A percentile compares a stretch with the other conserved stretches of the same genome.
Evolutionary conservation across 1,140 invertebrate species (phyloP).

Genomic region (Apolygus lucorum): DNA sequence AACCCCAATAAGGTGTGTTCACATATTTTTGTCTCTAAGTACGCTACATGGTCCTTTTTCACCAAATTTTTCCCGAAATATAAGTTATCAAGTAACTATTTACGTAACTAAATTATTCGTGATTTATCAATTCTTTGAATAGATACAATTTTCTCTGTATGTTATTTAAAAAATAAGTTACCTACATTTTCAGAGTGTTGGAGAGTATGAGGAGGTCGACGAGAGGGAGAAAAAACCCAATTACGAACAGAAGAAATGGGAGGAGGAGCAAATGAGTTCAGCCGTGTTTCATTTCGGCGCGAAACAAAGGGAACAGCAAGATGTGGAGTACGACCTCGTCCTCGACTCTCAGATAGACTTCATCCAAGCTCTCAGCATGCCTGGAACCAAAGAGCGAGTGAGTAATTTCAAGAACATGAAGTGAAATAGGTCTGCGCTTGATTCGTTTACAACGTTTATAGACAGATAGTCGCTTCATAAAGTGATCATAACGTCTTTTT

Average conservation of each 20-base stretch:
- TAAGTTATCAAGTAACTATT: too few species aligned
- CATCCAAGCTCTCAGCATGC: slow-evolving; percentile 83
- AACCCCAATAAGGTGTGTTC: too few species aligned
- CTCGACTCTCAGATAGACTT: slow-evolving; percentile 97
- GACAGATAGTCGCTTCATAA: neutral
- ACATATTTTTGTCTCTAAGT: too few species aligned
- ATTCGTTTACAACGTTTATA: neutral
- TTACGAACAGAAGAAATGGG: slow-evolving; percentile 96
- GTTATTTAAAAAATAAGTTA: too few species aligned
- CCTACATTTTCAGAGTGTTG: slow-evolving; percentile 40
- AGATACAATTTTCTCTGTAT: neutral
- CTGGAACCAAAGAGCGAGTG: slow-evolving; percentile 58
- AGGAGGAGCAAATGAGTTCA: slow-evolving; percentile 92
- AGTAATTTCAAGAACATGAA: slow-evolving; percentile 20
- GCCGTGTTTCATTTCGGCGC: slow-evolving; percentile 90
- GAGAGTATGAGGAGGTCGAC: slow-evolving; percentile 81
- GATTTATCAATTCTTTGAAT: too few species aligned
- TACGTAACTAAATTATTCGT: too few species aligned
- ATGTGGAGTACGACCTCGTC: slow-evolving; percentile 86
- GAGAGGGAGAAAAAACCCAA: slow-evolving; percentile 74
- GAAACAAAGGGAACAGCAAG: slow-evolving; percentile 62
- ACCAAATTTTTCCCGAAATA: neutral
- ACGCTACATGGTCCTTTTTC: too few species aligned
- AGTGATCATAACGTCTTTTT: too few species aligned
- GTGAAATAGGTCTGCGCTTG: too few species aligned